Evolutionary conservation across 2,797 vertebrate species (phyloP), one percentile per base, ranked within the genome.

Genomic region (Thalassophryne amazonica): DNA sequence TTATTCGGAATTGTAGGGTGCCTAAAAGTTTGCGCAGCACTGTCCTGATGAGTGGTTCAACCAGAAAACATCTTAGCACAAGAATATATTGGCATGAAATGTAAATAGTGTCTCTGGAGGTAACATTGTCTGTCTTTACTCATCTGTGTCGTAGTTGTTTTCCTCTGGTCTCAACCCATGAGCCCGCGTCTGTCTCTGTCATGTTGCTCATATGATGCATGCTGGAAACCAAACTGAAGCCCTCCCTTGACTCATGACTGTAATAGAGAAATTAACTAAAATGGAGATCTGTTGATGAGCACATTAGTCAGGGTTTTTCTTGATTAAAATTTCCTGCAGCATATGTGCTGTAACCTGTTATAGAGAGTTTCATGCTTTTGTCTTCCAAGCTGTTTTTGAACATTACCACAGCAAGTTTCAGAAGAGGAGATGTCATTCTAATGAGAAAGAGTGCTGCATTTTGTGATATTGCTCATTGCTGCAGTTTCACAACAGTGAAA

Each of bases 131-230:
- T 16, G 10, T 39, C 23, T 31, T 12, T 31, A 24, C 46, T 55
- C 6, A 19, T 23, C 48, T 30, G 23, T 24, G 37, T 9, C 4
- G 23, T 15, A 3, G 34, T 47, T 24, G 3, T 8, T 27, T 24
- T 30, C 30, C 0, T 0, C 9, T 6, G 3, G 20, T 27, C 42
- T 38, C 33, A 22, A 47, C 54, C 46, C 30, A 10, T 27, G 42
- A 53, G 54, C 59, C 55, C 33, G 40, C 39, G 43, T 52, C 49
- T n/a, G 42, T 27, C n/a, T 46, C 38, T 50, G 53, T 51, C 43
- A 48, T 48, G 31, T 36, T 27, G 42, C 38, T 20, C 24, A 25
- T 30, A 6, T n/a, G 16, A 9, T 9, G 24, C 31, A 3, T 13
- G 28, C 16, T 49, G 25, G 46, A 43, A 55, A n/a, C n/a, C 39